Evolutionary conservation across 1,140 invertebrate species (phyloP).

Genomic region (Zophobas atratus): DNA sequence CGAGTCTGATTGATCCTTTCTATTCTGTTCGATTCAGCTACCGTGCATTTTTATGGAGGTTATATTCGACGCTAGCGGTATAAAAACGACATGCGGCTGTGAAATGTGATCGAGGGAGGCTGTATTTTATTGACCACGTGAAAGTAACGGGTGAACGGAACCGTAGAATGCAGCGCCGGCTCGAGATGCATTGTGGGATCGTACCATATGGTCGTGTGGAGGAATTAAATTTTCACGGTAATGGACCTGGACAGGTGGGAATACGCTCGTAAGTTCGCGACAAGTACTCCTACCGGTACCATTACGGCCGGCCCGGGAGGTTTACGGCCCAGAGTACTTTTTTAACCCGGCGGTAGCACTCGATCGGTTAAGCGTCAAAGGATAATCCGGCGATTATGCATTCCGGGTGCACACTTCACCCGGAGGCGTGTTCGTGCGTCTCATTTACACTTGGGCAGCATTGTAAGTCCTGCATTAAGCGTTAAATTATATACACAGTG

Average conservation of each 20-base stretch:
- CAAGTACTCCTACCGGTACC: no score
- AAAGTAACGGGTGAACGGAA: slow-evolving; percentile 48
- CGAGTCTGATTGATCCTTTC: slow-evolving; percentile 22
- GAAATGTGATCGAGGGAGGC: slow-evolving; percentile 36
- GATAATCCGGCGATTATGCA: slow-evolving; percentile 13
- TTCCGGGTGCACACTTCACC: slow-evolving; percentile 35
- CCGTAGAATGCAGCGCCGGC: slow-evolving; percentile 24
- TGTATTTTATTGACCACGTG: slow-evolving; percentile 44
- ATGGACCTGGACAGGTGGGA: no score
- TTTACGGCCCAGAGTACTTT: background rate
- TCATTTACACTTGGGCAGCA: slow-evolving; percentile 43
- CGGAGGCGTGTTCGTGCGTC: slow-evolving; percentile 44
- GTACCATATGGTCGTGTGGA: slow-evolving; percentile 31
- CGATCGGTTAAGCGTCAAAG: slow-evolving; percentile 5
- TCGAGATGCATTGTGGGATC: background rate
- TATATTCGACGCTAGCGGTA: slow-evolving; percentile 4
- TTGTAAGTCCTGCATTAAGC: slow-evolving; percentile 40
- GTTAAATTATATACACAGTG: slow-evolving; percentile 41
- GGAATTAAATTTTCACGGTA: no score
- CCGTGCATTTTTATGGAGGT: slow-evolving; percentile 18
- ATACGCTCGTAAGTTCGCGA: no score
- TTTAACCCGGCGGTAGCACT: background rate
- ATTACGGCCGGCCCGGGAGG: no score
- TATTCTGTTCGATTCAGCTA: slow-evolving; percentile 14
- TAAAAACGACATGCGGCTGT: slow-evolving; percentile 28